A percentile compares a stretch with the other conserved stretches of the same genome.
These are phyloP conservation scores for Rostratula benghalensis DNA, from an alignment of 2,113 vertebrate genomes.

Conservation along the genomic window DNA sequence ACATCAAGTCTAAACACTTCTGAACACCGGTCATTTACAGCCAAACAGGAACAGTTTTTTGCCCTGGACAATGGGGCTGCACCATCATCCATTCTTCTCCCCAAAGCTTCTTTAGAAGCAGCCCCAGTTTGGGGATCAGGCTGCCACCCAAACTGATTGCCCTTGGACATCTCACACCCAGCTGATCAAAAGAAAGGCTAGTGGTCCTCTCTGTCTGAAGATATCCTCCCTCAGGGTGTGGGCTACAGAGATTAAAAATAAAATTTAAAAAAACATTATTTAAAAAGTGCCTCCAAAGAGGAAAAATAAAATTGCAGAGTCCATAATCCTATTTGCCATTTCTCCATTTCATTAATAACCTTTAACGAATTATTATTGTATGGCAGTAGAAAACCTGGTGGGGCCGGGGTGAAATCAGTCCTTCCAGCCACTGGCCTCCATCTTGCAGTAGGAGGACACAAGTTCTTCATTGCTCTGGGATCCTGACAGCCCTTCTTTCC, in stretches of 20 bases:
- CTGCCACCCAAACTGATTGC: not conserved
- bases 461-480: not conserved
- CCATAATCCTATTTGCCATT: not conserved
- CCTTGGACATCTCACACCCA: not conserved
- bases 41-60: not conserved
- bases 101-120: not conserved
- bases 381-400: accelerated
- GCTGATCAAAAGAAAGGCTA: not conserved
- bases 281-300: not conserved
- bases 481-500: not conserved
- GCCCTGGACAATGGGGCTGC: not conserved
- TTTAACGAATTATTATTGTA: not conserved
- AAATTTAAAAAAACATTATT: not conserved
- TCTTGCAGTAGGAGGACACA: not conserved
- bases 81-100: not conserved
- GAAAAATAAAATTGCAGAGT: not conserved
- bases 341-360: not conserved
- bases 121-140: not conserved
- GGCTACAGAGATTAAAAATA: not conserved
- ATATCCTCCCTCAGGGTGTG: not conserved
- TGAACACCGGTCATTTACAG: accelerated
- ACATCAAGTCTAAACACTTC: not conserved
- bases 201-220: not conserved
- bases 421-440: not conserved
- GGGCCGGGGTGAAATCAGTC: not conserved